These are phyloP conservation scores for Drosophila triauraria DNA, from an alignment of 1,140 invertebrate species.

Conservation along the genomic window DNA sequence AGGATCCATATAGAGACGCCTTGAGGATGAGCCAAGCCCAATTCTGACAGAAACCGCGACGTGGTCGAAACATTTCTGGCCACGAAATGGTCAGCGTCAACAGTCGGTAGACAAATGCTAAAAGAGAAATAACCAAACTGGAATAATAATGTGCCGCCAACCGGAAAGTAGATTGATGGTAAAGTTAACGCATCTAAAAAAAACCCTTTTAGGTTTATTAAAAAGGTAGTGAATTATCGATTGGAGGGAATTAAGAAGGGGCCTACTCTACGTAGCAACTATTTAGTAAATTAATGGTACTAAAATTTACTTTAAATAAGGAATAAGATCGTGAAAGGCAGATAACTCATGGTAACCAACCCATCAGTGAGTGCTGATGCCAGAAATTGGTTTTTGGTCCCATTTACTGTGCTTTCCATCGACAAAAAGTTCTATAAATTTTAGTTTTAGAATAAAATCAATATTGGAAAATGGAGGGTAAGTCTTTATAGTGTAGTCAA, in stretches of 20 bases:
- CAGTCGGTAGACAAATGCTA: neutral
- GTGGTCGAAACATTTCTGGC: slow-evolving; percentile 30
- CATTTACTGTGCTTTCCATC: no score
- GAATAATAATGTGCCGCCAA: neutral
- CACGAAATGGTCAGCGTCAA: neutral
- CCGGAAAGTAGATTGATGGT: neutral
- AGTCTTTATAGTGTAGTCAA: no score
- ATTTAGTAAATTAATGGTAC: neutral
- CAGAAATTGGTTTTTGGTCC: no score
- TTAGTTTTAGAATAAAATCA: no score
- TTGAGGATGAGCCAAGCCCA: slow-evolving; percentile 23
- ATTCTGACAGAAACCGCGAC: slow-evolving; percentile 18
- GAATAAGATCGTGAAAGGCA: no score
- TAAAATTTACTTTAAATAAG: no score
- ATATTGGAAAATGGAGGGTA: no score
- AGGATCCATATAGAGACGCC: slow-evolving; percentile 28
- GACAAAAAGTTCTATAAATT: no score
- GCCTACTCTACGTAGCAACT: neutral
- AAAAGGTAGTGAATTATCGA: neutral
- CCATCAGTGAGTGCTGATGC: no score
- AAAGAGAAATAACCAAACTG: neutral
- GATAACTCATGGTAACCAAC: no score
- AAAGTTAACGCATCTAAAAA: neutral
- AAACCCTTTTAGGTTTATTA: slow-evolving; percentile 11
- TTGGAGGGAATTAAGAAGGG: neutral